phyloP scores from a whole-genome alignment of 1,140 invertebrate species.

The Drosophila ambigua region DNA sequence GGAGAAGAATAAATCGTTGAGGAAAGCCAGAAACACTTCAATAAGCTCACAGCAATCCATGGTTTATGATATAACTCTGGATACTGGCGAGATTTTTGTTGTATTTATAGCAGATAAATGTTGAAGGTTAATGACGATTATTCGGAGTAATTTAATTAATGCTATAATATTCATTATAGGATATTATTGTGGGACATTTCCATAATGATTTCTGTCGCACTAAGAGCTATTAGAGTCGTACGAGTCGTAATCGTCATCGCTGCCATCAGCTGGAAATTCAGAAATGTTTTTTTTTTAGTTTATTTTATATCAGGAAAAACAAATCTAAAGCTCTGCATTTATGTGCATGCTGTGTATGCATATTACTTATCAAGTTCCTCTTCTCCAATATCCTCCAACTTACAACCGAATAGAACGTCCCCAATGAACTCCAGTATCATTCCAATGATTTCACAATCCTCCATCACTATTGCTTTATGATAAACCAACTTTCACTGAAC shows the following conservation, averaged over 20 bases:
- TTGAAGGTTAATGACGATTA: constrained; percentile 6
- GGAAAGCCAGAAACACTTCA: constrained; percentile 55
- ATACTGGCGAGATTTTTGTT: constrained; percentile 1
- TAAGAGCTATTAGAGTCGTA: neutral
- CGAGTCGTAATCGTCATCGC: constrained; percentile 34
- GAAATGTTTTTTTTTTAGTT: neutral
- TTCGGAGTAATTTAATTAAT: constrained; percentile 11
- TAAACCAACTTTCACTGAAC: constrained; percentile 27
- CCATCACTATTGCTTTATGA: constrained; percentile 43
- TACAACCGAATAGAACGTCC: constrained; percentile 65
- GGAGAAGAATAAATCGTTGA: constrained; percentile 60
- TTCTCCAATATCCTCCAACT: constrained; percentile 55
- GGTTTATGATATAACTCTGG: neutral
- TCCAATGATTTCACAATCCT: constrained; percentile 68
- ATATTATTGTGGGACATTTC: neutral
- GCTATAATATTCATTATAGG: neutral
- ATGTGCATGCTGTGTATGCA: neutral
- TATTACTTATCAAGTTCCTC: constrained; percentile 47
- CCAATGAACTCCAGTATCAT: constrained; percentile 61
- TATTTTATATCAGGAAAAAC: no score
- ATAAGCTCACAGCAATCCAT: constrained; percentile 53
- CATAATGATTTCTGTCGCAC: constrained; percentile 1
- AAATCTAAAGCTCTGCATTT: no score
- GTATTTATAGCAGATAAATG: constrained; percentile 20
- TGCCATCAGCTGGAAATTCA: constrained; percentile 26